Base-by-base conservation (phyloP, 2,113 vertebrate genomes). In the Rhinichthys klamathensis region DNA sequence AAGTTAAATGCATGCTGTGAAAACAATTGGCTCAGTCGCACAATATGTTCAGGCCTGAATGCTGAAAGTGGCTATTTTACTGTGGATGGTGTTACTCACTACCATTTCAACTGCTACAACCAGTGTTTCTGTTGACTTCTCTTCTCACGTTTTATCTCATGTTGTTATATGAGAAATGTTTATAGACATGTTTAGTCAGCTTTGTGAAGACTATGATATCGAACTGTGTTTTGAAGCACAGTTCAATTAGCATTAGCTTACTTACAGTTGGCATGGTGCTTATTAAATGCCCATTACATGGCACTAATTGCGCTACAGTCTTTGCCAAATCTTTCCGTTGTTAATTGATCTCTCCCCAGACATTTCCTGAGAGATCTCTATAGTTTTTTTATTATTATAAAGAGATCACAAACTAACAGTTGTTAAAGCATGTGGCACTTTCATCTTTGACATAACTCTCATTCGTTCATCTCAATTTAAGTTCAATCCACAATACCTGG, bases 1-100 rank as follows among this genome's bases (percentile, higher is more conserved):
- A 89, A 86, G 70, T 90, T 86, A 84, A 82, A 56, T 76, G 89
- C 74, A 86, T 79, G 73, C 77, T 87, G 87, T 89, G 89, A 87
- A 85, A 41, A 27, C 58, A 73, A 84, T 88, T 49, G 80, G 75
- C 82, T 15, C 87, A 83, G 86, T 86, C 60, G 89, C 84, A 84
- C 18, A 78, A 88, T 41, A 78, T 77, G 38, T 85, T 87, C 86
- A 86, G 21, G 30, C 21, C 27, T 38, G n/a, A 73, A 73, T 73
- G 84, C 77, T 6, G 69, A 70, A 80, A 80, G 78, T 49, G 54
- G 38, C 67, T 63, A 80, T 58, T 60, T 80, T 61, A 51, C 58
- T 73, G 32, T 32, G 67, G 32, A 67, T 65, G 18, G n/a, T 75
- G 27, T 44, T 38, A 79, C 38, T 69, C 32, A 16, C 6, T 12